phyloP scores from a whole-genome alignment of 2,113 vertebrate genomes.

The Macquaria ambigua region DNA sequence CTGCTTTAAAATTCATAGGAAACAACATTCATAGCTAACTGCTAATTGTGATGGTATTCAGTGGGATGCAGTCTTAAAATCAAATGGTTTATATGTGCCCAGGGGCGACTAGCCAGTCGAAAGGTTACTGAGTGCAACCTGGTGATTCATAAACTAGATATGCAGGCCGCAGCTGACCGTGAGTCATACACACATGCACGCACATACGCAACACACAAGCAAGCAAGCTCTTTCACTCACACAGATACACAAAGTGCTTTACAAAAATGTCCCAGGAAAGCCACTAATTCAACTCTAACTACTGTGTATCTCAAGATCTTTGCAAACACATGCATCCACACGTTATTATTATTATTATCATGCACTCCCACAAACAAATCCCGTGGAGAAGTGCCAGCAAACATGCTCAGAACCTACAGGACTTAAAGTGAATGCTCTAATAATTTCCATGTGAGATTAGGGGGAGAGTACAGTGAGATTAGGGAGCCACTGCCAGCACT shows the following conservation, averaged over 20 bases:
- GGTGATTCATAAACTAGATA: slow-evolving; percentile 68
- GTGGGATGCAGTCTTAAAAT: slow-evolving; percentile 22
- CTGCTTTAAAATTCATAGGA: neutral
- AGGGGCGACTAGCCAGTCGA: slow-evolving; percentile 42
- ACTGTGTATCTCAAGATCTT: neutral
- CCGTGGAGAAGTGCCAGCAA: slow-evolving; percentile 3
- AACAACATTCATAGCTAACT: neutral
- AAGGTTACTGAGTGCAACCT: slow-evolving; percentile 69
- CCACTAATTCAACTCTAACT: slow-evolving; percentile 4
- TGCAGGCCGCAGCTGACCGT: slow-evolving; percentile 68
- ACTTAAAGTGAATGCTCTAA: slow-evolving; percentile 40
- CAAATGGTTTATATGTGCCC: slow-evolving; percentile 29
- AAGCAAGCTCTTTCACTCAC: neutral
- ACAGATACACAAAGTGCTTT: slow-evolving; percentile 6
- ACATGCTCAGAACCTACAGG: slow-evolving; percentile 16
- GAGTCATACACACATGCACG: slow-evolving; percentile 47
- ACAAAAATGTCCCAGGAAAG: slow-evolving; percentile 7
- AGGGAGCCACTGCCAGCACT: slow-evolving; percentile 53
- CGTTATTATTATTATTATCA: neutral
- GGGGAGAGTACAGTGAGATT: slow-evolving; percentile 58
- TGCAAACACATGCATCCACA: neutral
- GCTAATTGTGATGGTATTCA: neutral
- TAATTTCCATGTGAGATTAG: slow-evolving; percentile 63
- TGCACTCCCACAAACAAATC: slow-evolving; percentile 26
- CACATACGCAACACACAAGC: slow-evolving; percentile 35